Evolutionary conservation across 2,797 vertebrate species (phyloP).

Genomic region (Sebastes nivosus): DNA sequence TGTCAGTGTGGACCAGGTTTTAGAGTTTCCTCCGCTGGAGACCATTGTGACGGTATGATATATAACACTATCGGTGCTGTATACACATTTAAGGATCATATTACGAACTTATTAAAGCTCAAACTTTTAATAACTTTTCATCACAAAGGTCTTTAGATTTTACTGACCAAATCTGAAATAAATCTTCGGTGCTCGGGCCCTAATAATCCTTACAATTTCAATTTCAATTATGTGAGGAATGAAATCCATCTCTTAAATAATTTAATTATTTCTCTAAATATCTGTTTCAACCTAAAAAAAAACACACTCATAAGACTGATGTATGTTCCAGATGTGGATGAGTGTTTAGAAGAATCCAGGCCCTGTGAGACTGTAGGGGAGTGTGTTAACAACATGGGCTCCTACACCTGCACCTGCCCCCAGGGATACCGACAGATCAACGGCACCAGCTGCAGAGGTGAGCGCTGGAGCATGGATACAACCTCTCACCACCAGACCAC

Average conservation of each 20-base stretch:
- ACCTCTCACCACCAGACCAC: background rate
- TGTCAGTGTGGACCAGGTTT: slow-evolving; percentile 91
- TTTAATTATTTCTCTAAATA: background rate
- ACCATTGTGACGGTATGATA: slow-evolving; percentile 91
- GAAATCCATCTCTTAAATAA: background rate
- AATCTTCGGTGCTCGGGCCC: too few species aligned
- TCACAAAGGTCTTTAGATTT: too few species aligned
- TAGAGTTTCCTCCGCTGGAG: slow-evolving; percentile 79
- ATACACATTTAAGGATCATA: background rate
- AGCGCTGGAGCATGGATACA: background rate
- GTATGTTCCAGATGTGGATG: slow-evolving; percentile 90
- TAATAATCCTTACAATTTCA: too few species aligned
- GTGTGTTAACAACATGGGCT: slow-evolving; percentile 91
- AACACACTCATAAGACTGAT: background rate
- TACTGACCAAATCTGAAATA: too few species aligned
- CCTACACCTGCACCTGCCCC: slow-evolving; percentile 91
- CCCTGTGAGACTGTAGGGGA: slow-evolving; percentile 85
- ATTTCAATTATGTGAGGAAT: background rate
- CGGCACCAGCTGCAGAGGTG: slow-evolving; percentile 89
- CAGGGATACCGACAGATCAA: slow-evolving; percentile 87
- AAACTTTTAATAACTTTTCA: too few species aligned
- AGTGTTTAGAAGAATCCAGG: slow-evolving; percentile 84
- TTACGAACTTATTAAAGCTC: too few species aligned
- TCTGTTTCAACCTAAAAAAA: background rate
- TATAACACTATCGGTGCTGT: background rate